Percentiles rank a stretch among this genome's conserved stretches.
phyloP scores from a whole-genome alignment of 2,888 invertebrate species.

The Cordilura impudica region DNA sequence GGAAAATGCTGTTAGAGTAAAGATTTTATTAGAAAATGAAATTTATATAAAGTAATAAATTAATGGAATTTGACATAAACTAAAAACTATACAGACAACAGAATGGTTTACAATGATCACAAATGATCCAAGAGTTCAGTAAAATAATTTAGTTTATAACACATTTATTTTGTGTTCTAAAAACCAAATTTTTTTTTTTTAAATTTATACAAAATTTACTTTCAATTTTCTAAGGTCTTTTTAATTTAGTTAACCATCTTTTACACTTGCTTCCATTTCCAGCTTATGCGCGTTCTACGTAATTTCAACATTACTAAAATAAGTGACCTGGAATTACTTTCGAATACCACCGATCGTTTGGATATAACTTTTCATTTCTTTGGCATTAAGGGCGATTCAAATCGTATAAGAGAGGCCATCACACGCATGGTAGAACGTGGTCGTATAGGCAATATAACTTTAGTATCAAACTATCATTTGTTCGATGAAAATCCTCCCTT shows the following conservation, averaged over 20 bases:
- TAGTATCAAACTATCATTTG: slow-evolving; percentile 83
- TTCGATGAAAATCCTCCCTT: slow-evolving; percentile 86
- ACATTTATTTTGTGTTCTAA: no score
- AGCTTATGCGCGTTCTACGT: slow-evolving; percentile 83
- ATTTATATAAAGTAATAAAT: no score
- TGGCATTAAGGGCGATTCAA: slow-evolving; percentile 76
- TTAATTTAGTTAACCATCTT: neutral
- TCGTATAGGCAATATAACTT: slow-evolving; percentile 81
- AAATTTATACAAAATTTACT: no score
- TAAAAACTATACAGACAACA: no score
- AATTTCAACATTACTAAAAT: slow-evolving; percentile 84
- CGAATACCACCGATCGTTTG: slow-evolving; percentile 80
- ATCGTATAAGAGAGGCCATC: slow-evolving; percentile 78
- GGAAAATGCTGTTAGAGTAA: no score
- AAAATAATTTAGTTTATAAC: no score
- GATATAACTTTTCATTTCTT: slow-evolving; percentile 80
- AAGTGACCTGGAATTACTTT: slow-evolving; percentile 82
- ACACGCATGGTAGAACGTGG: slow-evolving; percentile 82
- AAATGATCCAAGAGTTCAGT: no score
- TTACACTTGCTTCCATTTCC: slow-evolving; percentile 73
- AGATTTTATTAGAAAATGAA: no score
- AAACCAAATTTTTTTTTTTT: no score
- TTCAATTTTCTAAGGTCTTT: neutral
- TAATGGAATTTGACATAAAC: no score
- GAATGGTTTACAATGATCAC: no score